A percentile compares a stretch with the other conserved stretches of the same genome.
phyloP scores from a whole-genome alignment of 2,797 vertebrate species.

The Cetoscarus ocellatus region DNA sequence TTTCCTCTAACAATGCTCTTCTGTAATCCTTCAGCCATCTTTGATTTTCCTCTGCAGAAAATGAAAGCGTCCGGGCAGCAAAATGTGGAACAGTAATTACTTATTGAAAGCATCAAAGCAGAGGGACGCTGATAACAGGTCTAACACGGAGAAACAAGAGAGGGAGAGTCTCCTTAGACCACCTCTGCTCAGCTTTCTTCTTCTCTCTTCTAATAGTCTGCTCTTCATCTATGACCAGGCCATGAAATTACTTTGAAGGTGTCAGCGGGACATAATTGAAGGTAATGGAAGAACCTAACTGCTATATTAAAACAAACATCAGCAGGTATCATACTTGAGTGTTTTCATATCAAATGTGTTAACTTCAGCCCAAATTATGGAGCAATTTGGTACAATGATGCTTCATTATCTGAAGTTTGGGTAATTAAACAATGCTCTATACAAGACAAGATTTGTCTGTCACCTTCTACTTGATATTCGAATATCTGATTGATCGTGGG shows the following conservation, averaged over 20 bases:
- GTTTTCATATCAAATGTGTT: too few species aligned
- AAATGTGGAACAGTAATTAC: slow-evolving; percentile 58
- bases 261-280: slow-evolving; percentile 62
- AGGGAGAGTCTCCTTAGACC: slow-evolving; percentile 31
- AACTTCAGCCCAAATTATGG: too few species aligned
- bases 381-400: too few species aligned
- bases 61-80: slow-evolving; percentile 45
- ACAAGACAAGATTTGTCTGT: too few species aligned
- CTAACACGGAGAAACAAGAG: background rate
- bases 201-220: background rate
- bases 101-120: slow-evolving; percentile 56
- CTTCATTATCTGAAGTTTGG: too few species aligned
- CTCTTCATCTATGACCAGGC: slow-evolving; percentile 28
- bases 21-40: slow-evolving; percentile 40
- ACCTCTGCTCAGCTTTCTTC: slow-evolving; percentile 32
- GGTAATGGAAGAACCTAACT: slow-evolving; percentile 73
- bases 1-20: slow-evolving; percentile 8
- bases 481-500: too few species aligned
- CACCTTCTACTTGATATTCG: too few species aligned
- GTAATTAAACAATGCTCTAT: too few species aligned
- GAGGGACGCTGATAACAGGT: slow-evolving; percentile 39
- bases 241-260: slow-evolving; percentile 27
- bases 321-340: background rate
- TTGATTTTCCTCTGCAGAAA: slow-evolving; percentile 40
- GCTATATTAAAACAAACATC: slow-evolving; percentile 49